Evolutionary conservation across 2,888 invertebrate genomes (phyloP).

Genomic region (Acanthoscelides obtectus): DNA sequence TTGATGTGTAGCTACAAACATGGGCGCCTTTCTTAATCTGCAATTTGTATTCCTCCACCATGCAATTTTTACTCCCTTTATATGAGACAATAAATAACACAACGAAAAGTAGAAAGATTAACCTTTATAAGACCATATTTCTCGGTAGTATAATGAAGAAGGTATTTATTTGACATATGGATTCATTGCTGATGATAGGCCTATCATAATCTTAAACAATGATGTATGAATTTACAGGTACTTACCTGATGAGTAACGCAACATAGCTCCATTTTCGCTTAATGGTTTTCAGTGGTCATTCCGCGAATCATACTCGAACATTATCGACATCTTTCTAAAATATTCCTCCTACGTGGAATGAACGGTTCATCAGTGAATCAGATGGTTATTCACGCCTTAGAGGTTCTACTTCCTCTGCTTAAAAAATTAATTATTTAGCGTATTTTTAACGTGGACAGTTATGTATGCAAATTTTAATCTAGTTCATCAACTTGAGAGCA

Average conservation of each 20-base stretch:
- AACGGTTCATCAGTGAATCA: not conserved
- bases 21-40: too few relatives aligned
- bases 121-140: too few relatives aligned
- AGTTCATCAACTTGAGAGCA: not conserved
- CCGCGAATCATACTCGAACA: not conserved
- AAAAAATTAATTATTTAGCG: not conserved
- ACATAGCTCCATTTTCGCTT: not conserved
- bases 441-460: not conserved
- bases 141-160: too few relatives aligned
- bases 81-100: too few relatives aligned
- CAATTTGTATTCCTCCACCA: too few relatives aligned
- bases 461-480: not conserved
- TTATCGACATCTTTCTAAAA: not conserved
- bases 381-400: not conserved
- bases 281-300: not conserved
- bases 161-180: too few relatives aligned
- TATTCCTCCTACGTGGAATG: not conserved
- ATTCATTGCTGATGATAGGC: too few relatives aligned
- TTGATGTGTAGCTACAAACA: too few relatives aligned
- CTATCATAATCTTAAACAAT: too few relatives aligned
- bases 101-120: too few relatives aligned
- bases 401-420: not conserved
- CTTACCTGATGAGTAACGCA: not conserved
- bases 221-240: not conserved
- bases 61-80: too few relatives aligned